Percentiles rank a stretch among this genome's conserved stretches.
phyloP scores from a whole-genome alignment of 2,797 vertebrate species.

The Esox masquinongy region DNA sequence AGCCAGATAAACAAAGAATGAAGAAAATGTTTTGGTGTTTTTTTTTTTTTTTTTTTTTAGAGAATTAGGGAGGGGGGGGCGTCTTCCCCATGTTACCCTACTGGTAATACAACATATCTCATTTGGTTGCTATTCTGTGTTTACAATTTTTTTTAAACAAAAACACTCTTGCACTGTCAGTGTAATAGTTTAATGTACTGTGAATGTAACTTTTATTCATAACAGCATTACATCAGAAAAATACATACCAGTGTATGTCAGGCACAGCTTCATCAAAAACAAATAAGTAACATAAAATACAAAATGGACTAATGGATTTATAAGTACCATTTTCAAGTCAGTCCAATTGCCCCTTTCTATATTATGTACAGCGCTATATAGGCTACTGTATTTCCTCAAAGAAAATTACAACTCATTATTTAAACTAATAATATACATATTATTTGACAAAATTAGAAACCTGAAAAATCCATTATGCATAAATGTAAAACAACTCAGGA shows the following conservation, averaged over 20 bases:
- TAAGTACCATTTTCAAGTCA: slow-evolving; percentile 51
- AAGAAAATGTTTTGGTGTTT: too few species aligned
- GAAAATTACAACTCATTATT: slow-evolving; percentile 54
- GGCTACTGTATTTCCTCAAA: slow-evolving; percentile 48
- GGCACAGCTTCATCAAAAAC: slow-evolving; percentile 52
- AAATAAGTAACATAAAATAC: slow-evolving; percentile 61
- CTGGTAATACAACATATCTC: neutral
- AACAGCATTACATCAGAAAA: slow-evolving; percentile 57
- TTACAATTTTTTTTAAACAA: neutral
- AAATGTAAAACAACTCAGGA: slow-evolving; percentile 51
- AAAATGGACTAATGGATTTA: slow-evolving; percentile 47
- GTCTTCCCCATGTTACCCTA: neutral
- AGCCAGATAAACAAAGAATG: too few species aligned
- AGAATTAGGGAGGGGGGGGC: too few species aligned
- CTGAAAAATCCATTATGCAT: slow-evolving; percentile 12
- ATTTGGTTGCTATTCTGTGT: neutral
- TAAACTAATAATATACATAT: slow-evolving; percentile 67
- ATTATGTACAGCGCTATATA: slow-evolving; percentile 41
- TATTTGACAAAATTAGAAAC: slow-evolving; percentile 36
- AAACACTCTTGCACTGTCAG: neutral
- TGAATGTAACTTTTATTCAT: slow-evolving; percentile 60
- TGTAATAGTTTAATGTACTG: slow-evolving; percentile 34
- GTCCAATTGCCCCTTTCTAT: slow-evolving; percentile 38
- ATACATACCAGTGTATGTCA: slow-evolving; percentile 63
- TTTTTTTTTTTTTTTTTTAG: too few species aligned